Base-by-base conservation (phyloP, 2,797 vertebrate genomes). In the Anguilla megastoma region DNA sequence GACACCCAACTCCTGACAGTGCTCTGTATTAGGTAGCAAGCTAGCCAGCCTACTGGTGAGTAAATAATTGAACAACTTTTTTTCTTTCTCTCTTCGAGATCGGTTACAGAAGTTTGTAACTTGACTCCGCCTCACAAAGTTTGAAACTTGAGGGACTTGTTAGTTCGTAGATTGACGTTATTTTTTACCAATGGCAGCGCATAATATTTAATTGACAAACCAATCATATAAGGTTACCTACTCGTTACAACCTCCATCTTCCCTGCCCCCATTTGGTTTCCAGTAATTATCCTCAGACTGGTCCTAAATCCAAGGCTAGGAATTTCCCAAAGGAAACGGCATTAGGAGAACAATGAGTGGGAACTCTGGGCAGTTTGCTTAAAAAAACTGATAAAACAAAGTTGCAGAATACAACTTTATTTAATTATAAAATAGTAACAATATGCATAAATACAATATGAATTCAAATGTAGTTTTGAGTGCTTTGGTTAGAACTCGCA, bases 51-150 rank as follows among this genome's bases (percentile, higher is more conserved):
- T 10, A 60, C 92, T 90, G 91, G 16, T 87, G 93, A 89, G 91
- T 97, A 52, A 97, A 97, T 97, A 96, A 96, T 97, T 96, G 86
- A 96, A 92, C 88, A 90, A 90, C 94, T 94, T 92, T 93, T 92
- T 88, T 90, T 92, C 89, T 88, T 89, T 88, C 84, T 80, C 74
- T 83, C 63, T 83, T 91, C 85, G 87, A 85, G 94, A 93, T 96
- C 95, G 89, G 93, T 97, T 96, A 94, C 96, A 92, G 89, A 91
- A 94, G 93, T 94, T 94, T 86, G 96, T 93, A 96, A 96, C 93
- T 87, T 88, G 96, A 96, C 91, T 93, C 95, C 94, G 90, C 91
- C 90, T 94, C 76, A 90, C 91, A 95, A 96, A 96, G 95, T 96
- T 97, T 96, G 92, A 96, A 97, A 97, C 95, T 94, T 95, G 91